Evolutionary conservation across 2,797 vertebrate species (phyloP).

Genomic region (Enoplosus armatus): DNA sequence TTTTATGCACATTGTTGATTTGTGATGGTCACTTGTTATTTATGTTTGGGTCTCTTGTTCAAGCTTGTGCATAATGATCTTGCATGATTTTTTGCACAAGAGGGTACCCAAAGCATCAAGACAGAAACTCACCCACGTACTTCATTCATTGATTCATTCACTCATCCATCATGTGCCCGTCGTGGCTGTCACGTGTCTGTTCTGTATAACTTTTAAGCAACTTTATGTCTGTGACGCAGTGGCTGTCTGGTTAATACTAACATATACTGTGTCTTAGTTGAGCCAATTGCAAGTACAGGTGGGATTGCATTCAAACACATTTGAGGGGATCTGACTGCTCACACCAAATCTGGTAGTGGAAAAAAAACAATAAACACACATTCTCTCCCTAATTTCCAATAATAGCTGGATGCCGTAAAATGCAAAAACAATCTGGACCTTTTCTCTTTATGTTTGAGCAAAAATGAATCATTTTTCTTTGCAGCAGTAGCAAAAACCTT

Average conservation of each 20-base stretch:
- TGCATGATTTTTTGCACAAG: slow-evolving; percentile 32
- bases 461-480: no score
- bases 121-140: slow-evolving; percentile 27
- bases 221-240: not conserved
- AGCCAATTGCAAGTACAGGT: not conserved
- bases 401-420: not conserved
- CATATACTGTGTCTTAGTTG: not conserved
- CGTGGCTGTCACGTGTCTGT: not conserved
- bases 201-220: not conserved
- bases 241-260: not conserved
- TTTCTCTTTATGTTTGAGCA: not conserved
- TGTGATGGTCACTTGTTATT: slow-evolving; percentile 55
- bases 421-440: no score
- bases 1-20: slow-evolving; percentile 71
- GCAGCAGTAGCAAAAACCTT: not conserved
- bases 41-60: slow-evolving; percentile 66
- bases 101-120: slow-evolving; percentile 9
- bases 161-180: not conserved
- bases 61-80: slow-evolving; percentile 32
- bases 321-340: not conserved
- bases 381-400: not conserved
- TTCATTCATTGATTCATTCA: slow-evolving; percentile 32
- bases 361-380: not conserved
- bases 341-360: not conserved
- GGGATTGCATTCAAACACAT: not conserved